Evolutionary conservation across 2,888 invertebrate species (phyloP), one percentile per base, ranked within the genome.

Genomic region (Endomychus coccineus): DNA sequence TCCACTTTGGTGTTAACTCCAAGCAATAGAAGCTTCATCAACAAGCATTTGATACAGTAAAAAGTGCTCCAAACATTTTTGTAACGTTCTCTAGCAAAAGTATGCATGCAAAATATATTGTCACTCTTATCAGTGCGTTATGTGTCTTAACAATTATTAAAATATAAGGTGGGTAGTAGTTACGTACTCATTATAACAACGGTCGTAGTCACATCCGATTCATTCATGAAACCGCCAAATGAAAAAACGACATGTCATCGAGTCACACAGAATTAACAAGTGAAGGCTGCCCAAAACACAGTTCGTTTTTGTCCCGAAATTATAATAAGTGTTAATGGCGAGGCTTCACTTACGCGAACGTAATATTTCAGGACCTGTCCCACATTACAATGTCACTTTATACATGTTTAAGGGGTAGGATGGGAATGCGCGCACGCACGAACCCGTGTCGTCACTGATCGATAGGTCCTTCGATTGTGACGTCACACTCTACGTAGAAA

Each of bases 311-410:
- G 21, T 6, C 21, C 6, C 21, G 6, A 19, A n/a, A 7, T n/a
- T n/a, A 19, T 6, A 19, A 19, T 19, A 19, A 19, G 21, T n/a
- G 21, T 7, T 19, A 19, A 19, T 19, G 21, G n/a, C 6, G 6
- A 19, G n/a, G 21, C 21, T 19, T 7, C n/a, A 23, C 16, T 24
- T 29, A 42, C 30, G 29, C 22, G 5, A 17, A 37, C 38, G 13
- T 21, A 27, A 32, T 28, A 37, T 40, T 40, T 34, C 39, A 38
- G 42, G 27, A 41, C 40, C 36, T 44, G 47, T 33, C 46, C 49
- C 27, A 45, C 36, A 48, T 45, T 40, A 41, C 48, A 49, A 51
- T 45, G 51, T 52, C 52, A 53, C 46, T 52, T 51, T 33, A 40
- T 33, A 29, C 27, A 21, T 31, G 15, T 32, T 6, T 27, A 11